Conservation (phyloP, 2,113 vertebrate species). For the Coreoperca whiteheadi region DNA sequence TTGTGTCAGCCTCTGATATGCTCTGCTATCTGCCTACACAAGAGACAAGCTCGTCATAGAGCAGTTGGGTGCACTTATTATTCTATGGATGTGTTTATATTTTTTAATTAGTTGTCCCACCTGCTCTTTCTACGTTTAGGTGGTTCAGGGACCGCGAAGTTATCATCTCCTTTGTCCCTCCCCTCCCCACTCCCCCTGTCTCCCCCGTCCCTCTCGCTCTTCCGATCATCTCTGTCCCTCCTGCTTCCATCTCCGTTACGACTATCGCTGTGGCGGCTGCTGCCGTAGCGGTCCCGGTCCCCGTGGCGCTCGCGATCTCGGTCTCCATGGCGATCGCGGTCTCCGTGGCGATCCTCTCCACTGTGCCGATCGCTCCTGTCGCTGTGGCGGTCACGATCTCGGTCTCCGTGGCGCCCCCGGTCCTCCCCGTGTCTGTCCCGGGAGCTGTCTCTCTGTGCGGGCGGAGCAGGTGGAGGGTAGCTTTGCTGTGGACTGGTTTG, state of each 20-base stretch:
- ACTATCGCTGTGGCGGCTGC: conserved; percentile 67
- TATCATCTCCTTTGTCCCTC: conserved; percentile 86
- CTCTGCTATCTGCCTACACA: conserved; percentile 56
- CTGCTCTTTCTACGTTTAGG: conserved; percentile 97
- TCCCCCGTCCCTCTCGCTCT: conserved; percentile 66
- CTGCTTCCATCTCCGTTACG: conserved; percentile 74
- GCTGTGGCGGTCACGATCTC: conserved; percentile 58
- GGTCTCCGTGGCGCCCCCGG: conserved; percentile 82
- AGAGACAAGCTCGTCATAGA: conserved; percentile 53
- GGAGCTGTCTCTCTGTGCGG: conserved; percentile 79
- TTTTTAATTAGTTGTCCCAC: conserved; percentile 96
- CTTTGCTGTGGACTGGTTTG: conserved; percentile 52
- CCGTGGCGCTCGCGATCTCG: conserved; percentile 74
- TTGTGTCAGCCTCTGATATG: conserved; percentile 59
- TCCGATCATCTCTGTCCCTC: conserved; percentile 69
- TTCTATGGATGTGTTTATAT: conserved; percentile 8
- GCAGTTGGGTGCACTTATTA: conserved; percentile 42
- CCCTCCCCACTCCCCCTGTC: conserved; percentile 70
- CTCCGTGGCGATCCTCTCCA: conserved; percentile 70
- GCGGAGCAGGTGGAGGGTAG: conserved; percentile 80
- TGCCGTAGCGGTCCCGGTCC: conserved; percentile 73
- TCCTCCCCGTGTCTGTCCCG: conserved; percentile 83
- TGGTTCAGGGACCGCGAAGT: conserved; percentile 94
- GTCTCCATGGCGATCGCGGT: conserved; percentile 80
- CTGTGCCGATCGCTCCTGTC: conserved; percentile 75